These are phyloP conservation scores for Liparis tanakae DNA, from an alignment of 2,797 vertebrate genomes.

Conservation along the genomic window DNA sequence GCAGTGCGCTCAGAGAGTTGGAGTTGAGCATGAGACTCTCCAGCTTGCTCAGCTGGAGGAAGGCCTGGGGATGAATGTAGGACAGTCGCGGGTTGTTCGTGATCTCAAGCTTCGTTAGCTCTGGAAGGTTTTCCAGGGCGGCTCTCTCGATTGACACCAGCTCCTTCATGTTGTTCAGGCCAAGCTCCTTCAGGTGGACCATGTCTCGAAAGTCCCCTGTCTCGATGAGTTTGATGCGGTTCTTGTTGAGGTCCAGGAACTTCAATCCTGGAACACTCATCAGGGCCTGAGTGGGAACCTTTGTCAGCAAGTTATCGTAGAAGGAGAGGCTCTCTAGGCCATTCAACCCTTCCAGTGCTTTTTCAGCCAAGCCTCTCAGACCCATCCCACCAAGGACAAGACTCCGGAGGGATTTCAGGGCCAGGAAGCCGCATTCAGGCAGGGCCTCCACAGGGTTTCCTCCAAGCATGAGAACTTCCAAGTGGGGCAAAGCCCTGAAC, in stretches of 20 bases:
- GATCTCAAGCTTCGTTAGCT: constrained; percentile 96
- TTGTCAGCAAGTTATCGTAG: constrained; percentile 91
- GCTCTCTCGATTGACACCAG: constrained; percentile 95
- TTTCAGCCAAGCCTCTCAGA: constrained; percentile 88
- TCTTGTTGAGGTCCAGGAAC: constrained; percentile 98
- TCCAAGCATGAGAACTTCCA: constrained; percentile 97
- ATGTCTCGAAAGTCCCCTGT: constrained; percentile 93
- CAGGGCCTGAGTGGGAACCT: constrained; percentile 90
- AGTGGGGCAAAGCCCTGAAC: constrained; percentile 89
- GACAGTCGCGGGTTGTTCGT: constrained; percentile 97
- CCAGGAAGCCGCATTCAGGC: constrained; percentile 90
- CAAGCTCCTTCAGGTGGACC: constrained; percentile 95
- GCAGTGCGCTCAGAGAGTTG: constrained; percentile 94
- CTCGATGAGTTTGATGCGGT: constrained; percentile 90
- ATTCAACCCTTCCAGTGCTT: constrained; percentile 89
- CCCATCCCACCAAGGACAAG: constrained; percentile 95
- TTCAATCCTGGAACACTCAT: constrained; percentile 91
- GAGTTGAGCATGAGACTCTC: constrained; percentile 99
- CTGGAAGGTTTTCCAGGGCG: constrained; percentile 93
- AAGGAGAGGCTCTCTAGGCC: constrained; percentile 96
- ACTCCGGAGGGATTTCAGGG: constrained; percentile 90
- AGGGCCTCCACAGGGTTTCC: constrained; percentile 93
- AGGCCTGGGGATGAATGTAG: constrained; percentile 94
- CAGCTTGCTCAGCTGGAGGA: constrained; percentile 89
- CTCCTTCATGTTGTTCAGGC: constrained; percentile 97